Evolutionary conservation across 1,140 invertebrate species (phyloP), one percentile per base, ranked within the genome.

Genomic region (Brachionus calyciflorus): DNA sequence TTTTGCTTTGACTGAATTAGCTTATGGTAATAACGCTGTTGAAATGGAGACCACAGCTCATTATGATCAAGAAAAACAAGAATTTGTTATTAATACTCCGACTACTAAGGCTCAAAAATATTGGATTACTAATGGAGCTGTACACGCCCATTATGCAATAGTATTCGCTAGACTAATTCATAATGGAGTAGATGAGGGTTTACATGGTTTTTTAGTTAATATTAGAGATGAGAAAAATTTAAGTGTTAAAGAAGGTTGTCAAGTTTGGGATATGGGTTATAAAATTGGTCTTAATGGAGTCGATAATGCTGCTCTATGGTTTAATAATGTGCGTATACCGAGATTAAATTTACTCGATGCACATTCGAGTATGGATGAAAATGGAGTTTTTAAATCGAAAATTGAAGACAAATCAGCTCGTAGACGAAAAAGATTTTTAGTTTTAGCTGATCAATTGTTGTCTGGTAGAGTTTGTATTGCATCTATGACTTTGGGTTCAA

Each of bases 251-350:
- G 79, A 80, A 7, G 80, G 80, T 17, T 83, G 84, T n/a, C 79
- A 77, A 10, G 80, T 84, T 48, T 81, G 82, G 76, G 83, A 84
- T 79, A 84, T 84, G 83, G 83, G 83, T n/a, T 77, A 81, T 77
- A 84, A 84, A 77, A 84, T 84, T 80, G 82, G 82, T 19, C 79
- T 84, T 0, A 84, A 84, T 79, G 83, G 83, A 40, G 83, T 84
- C 12, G 83, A 84, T 79, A 84, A 84, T 78, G 83, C 83, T 17
- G 83, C 83, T 75, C 78, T 84, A 4, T 78, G 77, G 24, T 84
- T 84, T 75, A 78, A 82, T 57, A 81, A 82, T 60, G 82, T 84
- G 17, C 78, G 83, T 40, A 81, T 84, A 24, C 83, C 83, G 3
- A 65, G 81, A 30, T 80, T 80, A 37, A 82, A 82, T 68, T 78